These are phyloP conservation scores for Machimus atricapillus DNA, from an alignment of 2,888 invertebrate species.

Conservation along the genomic window DNA sequence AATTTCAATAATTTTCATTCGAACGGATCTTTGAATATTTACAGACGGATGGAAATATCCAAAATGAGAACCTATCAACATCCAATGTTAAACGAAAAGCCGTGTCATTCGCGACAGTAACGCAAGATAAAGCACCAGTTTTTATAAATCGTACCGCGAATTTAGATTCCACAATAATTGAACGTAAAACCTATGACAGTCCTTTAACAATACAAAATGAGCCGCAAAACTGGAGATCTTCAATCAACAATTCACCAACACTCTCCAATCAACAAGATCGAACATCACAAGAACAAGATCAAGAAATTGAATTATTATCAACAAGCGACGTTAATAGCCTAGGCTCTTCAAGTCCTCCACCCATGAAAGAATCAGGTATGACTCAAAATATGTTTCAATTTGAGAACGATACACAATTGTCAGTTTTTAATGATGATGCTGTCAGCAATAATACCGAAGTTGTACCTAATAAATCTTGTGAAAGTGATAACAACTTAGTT, in stretches of 20 bases:
- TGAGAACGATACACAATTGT: conserved; percentile 40
- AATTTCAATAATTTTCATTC: background rate
- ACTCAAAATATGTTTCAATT: conserved; percentile 42
- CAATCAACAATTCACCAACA: conserved; percentile 17
- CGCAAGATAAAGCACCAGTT: background rate
- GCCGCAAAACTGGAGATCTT: background rate
- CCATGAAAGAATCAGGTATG: conserved; percentile 44
- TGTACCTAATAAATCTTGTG: conserved; percentile 42
- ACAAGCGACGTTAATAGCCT: conserved; percentile 13
- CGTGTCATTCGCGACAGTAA: conserved; percentile 11
- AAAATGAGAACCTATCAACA: conserved; percentile 1
- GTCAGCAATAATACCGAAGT: conserved; percentile 34
- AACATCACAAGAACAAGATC: background rate
- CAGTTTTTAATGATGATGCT: conserved; percentile 35
- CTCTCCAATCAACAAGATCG: conserved; percentile 40
- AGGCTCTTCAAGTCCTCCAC: background rate
- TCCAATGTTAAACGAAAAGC: conserved; percentile 27
- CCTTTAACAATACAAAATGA: conserved; percentile 22
- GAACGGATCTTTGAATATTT: conserved; percentile 4
- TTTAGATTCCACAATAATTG: conserved; percentile 7
- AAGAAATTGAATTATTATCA: conserved; percentile 1
- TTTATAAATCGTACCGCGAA: background rate
- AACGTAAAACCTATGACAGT: conserved; percentile 25
- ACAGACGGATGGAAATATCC: conserved; percentile 13
- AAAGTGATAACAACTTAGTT: conserved; percentile 48